Percentiles rank a stretch among this genome's conserved stretches.
Evolutionary conservation across 2,113 vertebrate species (phyloP).

Genomic region (Clinocottus analis): DNA sequence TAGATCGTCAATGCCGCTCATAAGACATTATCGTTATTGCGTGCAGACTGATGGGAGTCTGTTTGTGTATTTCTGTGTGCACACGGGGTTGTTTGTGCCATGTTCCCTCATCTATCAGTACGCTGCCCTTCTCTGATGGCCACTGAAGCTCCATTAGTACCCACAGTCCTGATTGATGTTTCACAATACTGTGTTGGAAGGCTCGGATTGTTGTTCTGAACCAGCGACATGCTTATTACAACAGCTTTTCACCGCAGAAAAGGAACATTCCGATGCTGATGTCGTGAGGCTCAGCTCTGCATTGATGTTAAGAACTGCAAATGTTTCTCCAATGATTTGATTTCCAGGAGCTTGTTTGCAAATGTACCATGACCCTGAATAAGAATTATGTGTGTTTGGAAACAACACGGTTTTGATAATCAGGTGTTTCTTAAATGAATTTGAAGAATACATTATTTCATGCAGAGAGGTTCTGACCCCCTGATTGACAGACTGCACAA

Average conservation of each 20-base stretch:
- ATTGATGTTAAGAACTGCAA: constrained; percentile 55
- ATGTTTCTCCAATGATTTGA: constrained; percentile 28
- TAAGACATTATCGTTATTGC: constrained; percentile 61
- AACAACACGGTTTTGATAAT: constrained; percentile 37
- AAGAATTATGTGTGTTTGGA: constrained; percentile 35
- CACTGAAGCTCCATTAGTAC: constrained; percentile 74
- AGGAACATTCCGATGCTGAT: constrained; percentile 43
- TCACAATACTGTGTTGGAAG: constrained; percentile 57
- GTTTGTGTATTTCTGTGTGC: constrained; percentile 49
- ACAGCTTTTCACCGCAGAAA: constrained; percentile 48
- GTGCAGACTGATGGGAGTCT: constrained; percentile 53
- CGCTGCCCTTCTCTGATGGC: constrained; percentile 73
- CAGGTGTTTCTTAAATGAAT: constrained; percentile 35
- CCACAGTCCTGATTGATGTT: constrained; percentile 74
- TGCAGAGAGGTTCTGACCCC: not conserved
- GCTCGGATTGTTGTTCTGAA: constrained; percentile 58
- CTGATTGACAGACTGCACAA: constrained; percentile 4
- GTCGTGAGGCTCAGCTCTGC: constrained; percentile 41
- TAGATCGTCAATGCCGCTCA: constrained; percentile 43
- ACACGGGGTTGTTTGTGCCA: constrained; percentile 49
- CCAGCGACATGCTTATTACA: constrained; percentile 54
- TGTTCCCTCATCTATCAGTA: constrained; percentile 73
- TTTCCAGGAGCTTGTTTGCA: constrained; percentile 36
- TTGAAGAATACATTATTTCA: constrained; percentile 36
- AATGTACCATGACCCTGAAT: not conserved